Conservation (phyloP, 2,888 invertebrate species). For the Cryptus viduatorius region DNA sequence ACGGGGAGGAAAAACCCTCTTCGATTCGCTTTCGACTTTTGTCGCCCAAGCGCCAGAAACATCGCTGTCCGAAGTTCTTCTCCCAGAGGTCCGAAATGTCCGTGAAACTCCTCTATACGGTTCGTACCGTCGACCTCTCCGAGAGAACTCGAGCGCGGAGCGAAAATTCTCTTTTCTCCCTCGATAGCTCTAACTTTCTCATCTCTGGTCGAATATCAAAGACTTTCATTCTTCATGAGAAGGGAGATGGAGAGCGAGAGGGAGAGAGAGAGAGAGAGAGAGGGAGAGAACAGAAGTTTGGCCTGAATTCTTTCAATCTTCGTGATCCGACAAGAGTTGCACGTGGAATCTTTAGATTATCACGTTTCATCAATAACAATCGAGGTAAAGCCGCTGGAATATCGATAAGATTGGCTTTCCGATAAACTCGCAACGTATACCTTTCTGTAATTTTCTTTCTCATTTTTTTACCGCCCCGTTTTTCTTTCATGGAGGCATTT, state of each 20-base stretch:
- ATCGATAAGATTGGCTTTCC: not conserved
- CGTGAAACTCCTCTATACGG: constrained; percentile 22
- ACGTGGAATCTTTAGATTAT: not conserved
- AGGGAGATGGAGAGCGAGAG: constrained; percentile 12
- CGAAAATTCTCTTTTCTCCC: constrained; percentile 54
- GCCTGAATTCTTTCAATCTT: constrained; percentile 22
- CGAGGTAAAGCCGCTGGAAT: not conserved
- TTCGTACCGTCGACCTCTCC: constrained; percentile 19
- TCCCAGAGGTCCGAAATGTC: constrained; percentile 57
- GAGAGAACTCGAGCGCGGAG: constrained; percentile 38
- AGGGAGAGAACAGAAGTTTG: not conserved
- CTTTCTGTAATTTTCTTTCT: too few relatives aligned
- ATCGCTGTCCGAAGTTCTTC: constrained; percentile 43
- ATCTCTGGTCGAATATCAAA: constrained; percentile 55
- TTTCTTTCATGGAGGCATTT: not conserved
- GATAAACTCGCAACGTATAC: not conserved
- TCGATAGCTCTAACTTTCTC: constrained; percentile 55
- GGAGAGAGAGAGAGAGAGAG: not conserved
- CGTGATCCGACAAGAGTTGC: not conserved
- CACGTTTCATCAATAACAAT: not conserved
- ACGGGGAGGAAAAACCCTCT: constrained; percentile 15
- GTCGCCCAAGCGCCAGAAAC: constrained; percentile 28
- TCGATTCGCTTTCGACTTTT: constrained; percentile 59
- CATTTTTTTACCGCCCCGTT: too few relatives aligned
- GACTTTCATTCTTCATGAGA: constrained; percentile 57